Evolutionary conservation across 1,140 invertebrate species (phyloP).

Genomic region (Cydia splendana): DNA sequence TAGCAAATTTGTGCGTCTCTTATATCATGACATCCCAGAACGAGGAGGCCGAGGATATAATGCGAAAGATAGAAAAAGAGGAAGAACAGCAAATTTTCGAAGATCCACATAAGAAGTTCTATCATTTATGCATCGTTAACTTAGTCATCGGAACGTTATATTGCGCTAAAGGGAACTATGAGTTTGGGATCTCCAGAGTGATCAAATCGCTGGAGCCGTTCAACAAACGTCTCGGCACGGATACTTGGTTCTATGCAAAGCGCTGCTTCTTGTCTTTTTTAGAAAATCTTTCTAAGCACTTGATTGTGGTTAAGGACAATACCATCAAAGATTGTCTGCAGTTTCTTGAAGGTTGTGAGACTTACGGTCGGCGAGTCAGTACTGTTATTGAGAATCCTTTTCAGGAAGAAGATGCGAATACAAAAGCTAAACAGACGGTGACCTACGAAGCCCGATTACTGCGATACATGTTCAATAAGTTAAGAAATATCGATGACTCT

Average conservation of each 20-base stretch:
- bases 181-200: slow-evolving; percentile 98
- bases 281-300: slow-evolving; percentile 95
- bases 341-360: slow-evolving; percentile 96
- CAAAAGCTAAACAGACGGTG: slow-evolving; percentile 94
- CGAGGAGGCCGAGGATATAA: slow-evolving; percentile 99
- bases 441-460: slow-evolving; percentile 94
- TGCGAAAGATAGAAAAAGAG: slow-evolving; percentile 99
- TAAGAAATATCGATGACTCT: slow-evolving; percentile 80
- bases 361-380: slow-evolving; percentile 91
- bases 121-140: slow-evolving; percentile 99
- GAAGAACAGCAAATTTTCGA: slow-evolving; percentile 96
- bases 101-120: slow-evolving; percentile 96
- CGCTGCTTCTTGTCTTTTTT: slow-evolving; percentile 95
- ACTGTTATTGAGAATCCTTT: slow-evolving; percentile 91
- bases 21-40: slow-evolving; percentile 99
- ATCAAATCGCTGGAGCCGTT: slow-evolving; percentile 98
- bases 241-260: slow-evolving; percentile 99
- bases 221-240: slow-evolving; percentile 96
- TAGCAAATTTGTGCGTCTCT: slow-evolving; percentile 99
- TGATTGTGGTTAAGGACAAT: slow-evolving; percentile 93
- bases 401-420: slow-evolving; percentile 84
- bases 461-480: slow-evolving; percentile 90
- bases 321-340: slow-evolving; percentile 94
- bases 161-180: slow-evolving; percentile 99
- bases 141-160: slow-evolving; percentile 99